phyloP scores from a whole-genome alignment of 2,113 vertebrate genomes.

The Ranitomeya imitator region DNA sequence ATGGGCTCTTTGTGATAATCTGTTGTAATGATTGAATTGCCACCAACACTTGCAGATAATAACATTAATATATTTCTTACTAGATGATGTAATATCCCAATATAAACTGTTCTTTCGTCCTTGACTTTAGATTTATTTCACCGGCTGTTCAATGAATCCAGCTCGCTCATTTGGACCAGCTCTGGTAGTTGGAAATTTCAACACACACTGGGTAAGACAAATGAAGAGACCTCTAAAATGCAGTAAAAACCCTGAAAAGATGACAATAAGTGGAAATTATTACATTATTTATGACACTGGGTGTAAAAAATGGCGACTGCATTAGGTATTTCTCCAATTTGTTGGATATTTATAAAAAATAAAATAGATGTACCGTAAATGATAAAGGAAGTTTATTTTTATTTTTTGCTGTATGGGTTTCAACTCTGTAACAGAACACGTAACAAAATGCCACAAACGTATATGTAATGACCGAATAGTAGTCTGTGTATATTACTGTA shows the following conservation, averaged over 20 bases:
- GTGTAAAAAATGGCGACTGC: too few relatives aligned
- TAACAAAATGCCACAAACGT: too few relatives aligned
- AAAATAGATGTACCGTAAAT: too few relatives aligned
- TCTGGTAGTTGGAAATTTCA: conserved; percentile 62
- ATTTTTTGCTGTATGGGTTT: too few relatives aligned
- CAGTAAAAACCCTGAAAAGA: background rate
- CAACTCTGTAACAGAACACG: too few relatives aligned
- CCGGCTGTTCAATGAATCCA: conserved; percentile 70
- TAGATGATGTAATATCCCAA: background rate
- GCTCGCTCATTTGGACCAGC: conserved; percentile 69
- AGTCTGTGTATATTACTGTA: too few relatives aligned
- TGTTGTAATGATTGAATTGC: background rate
- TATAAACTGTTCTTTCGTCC: background rate
- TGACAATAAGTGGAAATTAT: background rate
- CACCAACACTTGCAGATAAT: background rate
- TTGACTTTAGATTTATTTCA: conserved; percentile 62
- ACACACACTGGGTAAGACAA: conserved; percentile 59
- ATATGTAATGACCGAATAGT: too few relatives aligned
- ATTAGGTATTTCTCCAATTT: too few relatives aligned
- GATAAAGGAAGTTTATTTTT: background rate
- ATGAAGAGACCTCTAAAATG: background rate
- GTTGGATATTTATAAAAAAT: too few relatives aligned
- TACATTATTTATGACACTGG: background rate
- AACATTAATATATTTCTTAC: background rate
- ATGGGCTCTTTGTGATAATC: background rate